These are phyloP conservation scores for Tetrax tetrax DNA, from an alignment of 2,113 vertebrate species.

Conservation along the genomic window DNA sequence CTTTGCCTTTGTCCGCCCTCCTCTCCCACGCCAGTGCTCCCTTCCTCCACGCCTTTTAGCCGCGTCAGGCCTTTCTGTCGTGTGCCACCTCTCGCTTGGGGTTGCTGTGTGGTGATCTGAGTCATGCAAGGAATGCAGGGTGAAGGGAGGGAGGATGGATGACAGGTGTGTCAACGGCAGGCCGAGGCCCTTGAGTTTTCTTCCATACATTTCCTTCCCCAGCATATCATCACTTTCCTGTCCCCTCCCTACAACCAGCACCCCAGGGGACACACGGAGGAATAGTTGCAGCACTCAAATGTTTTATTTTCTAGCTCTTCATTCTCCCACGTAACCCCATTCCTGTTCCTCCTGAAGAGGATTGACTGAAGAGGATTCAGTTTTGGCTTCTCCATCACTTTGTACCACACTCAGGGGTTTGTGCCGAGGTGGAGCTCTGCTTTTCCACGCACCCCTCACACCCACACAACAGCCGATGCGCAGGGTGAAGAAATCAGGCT, in stretches of 20 bases:
- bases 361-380: background rate
- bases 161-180: background rate
- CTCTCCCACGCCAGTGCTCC: background rate
- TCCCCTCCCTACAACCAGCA: background rate
- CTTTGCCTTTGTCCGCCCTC: background rate
- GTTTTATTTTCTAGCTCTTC: background rate
- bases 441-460: background rate
- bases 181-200: background rate
- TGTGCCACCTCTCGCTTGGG: background rate
- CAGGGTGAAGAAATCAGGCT: background rate
- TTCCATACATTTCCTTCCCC: background rate
- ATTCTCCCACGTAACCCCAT: background rate
- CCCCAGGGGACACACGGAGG: rapidly evolving
- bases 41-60: background rate
- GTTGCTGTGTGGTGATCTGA: background rate
- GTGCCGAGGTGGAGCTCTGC: background rate
- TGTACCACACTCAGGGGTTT: rapidly evolving
- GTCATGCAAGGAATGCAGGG: background rate
- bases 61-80: background rate
- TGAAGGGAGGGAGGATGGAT: background rate
- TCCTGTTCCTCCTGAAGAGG: background rate
- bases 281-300: background rate
- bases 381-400: background rate
- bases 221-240: background rate
- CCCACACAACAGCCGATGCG: background rate